Evolutionary conservation across 1,140 invertebrate genomes (phyloP).

Genomic region (Drosophila takahashii): DNA sequence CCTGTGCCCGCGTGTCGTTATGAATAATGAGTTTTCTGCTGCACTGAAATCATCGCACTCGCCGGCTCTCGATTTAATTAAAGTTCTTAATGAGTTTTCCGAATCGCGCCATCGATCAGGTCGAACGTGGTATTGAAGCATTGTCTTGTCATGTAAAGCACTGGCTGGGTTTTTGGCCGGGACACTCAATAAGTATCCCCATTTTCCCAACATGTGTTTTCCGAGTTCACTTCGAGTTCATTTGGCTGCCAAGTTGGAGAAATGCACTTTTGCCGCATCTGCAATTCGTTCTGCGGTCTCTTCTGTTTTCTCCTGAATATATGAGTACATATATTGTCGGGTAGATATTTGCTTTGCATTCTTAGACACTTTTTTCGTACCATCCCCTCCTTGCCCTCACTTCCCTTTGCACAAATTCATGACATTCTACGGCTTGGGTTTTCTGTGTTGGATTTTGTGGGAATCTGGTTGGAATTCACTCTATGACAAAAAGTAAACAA

Average conservation of each 20-base stretch:
- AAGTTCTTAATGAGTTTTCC: conserved; percentile 79
- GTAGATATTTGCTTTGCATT: conserved; percentile 50
- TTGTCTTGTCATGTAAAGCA: conserved; percentile 48
- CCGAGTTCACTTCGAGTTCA: conserved; percentile 58
- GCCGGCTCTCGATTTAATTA: conserved; percentile 70
- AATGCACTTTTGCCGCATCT: conserved; percentile 71
- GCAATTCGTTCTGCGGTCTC: conserved; percentile 76
- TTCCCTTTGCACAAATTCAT: conserved; percentile 52
- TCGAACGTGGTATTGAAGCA: conserved; percentile 53
- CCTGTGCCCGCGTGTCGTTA: conserved; percentile 44
- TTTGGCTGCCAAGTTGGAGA: conserved; percentile 75
- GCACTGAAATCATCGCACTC: conserved; percentile 14
- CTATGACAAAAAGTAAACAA: conserved; percentile 58
- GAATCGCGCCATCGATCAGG: conserved; percentile 72
- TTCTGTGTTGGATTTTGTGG: conserved; percentile 9
- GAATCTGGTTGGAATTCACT: conserved; percentile 36
- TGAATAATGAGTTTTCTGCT: conserved; percentile 69
- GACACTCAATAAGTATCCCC: conserved; percentile 26
- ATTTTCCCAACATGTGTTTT: conserved; percentile 18
- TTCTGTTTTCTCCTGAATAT: conserved; percentile 47
- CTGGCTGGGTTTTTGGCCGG: conserved; percentile 5
- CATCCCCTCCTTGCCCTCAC: background rate
- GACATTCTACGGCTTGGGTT: conserved; percentile 51
- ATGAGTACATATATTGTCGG: conserved; percentile 50
- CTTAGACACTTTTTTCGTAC: conserved; percentile 23